Evolutionary conservation across 35 echinoderm and acorn worm species (phyloP).

Genomic region (Apostichopus californicus): DNA sequence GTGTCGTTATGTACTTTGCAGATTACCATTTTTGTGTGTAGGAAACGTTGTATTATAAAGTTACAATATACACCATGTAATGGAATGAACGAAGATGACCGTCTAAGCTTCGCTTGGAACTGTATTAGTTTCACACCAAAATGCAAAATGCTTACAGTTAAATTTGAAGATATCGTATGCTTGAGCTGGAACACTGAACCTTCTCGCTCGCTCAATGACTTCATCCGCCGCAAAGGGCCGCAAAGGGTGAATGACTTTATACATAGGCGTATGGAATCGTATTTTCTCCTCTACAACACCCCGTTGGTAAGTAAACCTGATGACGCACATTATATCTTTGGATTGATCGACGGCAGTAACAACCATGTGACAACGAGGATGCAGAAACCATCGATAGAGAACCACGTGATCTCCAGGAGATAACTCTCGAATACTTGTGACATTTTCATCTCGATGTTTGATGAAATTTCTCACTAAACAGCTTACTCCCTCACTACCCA

Average conservation of each 20-base stretch:
- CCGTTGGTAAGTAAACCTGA: neutral
- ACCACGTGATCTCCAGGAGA: conserved; percentile 7
- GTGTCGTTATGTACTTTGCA: too few species aligned
- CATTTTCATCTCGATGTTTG: neutral
- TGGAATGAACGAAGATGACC: too few species aligned
- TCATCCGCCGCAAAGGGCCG: neutral
- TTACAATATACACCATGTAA: too few species aligned
- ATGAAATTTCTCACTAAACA: neutral
- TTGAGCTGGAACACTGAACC: neutral
- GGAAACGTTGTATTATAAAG: too few species aligned
- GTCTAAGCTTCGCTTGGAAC: neutral
- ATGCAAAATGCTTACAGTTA: conserved; percentile 21
- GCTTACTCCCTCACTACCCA: neutral
- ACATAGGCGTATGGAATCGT: neutral
- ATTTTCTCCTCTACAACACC: neutral
- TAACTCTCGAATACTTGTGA: neutral
- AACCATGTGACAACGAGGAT: conserved; percentile 17
- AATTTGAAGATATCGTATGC: neutral
- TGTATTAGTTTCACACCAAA: conserved; percentile 16
- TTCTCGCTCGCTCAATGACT: neutral
- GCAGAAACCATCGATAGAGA: neutral
- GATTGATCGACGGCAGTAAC: neutral
- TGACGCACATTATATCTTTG: neutral
- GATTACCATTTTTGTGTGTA: too few species aligned
- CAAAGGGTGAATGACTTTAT: neutral